Base-by-base conservation (phyloP, 2,797 vertebrate genomes). In the Crenichthys baileyi region DNA sequence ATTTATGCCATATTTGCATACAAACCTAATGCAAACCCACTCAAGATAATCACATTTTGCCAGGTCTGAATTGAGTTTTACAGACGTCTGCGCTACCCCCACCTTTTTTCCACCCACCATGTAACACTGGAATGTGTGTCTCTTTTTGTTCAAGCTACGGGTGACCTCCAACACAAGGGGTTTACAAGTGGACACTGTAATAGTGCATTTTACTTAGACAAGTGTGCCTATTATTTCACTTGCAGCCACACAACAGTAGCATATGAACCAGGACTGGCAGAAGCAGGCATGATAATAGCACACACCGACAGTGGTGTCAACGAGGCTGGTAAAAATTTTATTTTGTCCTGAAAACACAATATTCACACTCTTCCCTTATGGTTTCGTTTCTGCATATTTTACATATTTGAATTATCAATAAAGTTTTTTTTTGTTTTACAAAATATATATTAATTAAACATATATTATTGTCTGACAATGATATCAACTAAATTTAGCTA, bases 21-120 rank as follows among this genome's bases (percentile, higher is more conserved):
- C 94, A 95, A 96, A 95, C 95, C 92, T 94, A 95, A 96, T 95
- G 92, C 94, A 94, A 94, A 94, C 91, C 92, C 94, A 94, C 94
- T 95, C 93, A 93, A 95, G 90, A 95, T 95, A 96, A 95, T 96
- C 94, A 95, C 92, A 94, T 96, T 95, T 94, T 86, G 83, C 92
- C 90, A 89, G 92, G 89, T 93, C 88, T 93, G 93, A 94, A 95
- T 95, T 94, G 92, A 94, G 94, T 96, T 95, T 95, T 91, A 82
- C 81, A 80, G 87, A 87, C 80, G 84, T 91, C 90, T 92, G 84
- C 85, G 87, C 85, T 56, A 78, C 89, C 91, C 91, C 90, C 87
- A 72, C 85, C 86, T 75, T 79, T 70, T 70, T 85, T 83, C 87
- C 82, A 81, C 85, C 86, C 81, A 79, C 80, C 67, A 76, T 89